A percentile compares a stretch with the other conserved stretches of the same genome.
These are phyloP conservation scores for Neuroterus valhalla DNA, from an alignment of 1,140 invertebrate species.

Conservation along the genomic window DNA sequence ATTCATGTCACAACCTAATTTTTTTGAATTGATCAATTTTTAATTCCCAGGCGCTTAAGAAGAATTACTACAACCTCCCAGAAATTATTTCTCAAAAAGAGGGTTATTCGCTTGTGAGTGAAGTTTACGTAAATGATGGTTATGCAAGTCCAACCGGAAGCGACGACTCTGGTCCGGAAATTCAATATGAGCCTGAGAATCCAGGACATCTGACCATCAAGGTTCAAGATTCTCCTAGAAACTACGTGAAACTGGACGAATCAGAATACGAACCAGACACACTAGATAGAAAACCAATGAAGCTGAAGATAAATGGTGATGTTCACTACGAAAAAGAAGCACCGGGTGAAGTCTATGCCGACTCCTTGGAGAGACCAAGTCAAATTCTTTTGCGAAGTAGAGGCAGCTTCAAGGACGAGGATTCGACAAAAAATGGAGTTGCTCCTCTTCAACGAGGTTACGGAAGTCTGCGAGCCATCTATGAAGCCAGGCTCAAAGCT, in stretches of 20 bases:
- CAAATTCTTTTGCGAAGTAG: constrained; percentile 77
- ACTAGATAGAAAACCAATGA: constrained; percentile 85
- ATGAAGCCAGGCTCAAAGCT: constrained; percentile 76
- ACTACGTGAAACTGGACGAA: constrained; percentile 82
- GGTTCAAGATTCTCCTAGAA: constrained; percentile 83
- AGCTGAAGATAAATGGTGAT: constrained; percentile 74
- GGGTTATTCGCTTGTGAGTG: constrained; percentile 83
- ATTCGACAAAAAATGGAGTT: constrained; percentile 48
- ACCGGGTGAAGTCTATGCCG: constrained; percentile 72
- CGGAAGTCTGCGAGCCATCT: constrained; percentile 83
- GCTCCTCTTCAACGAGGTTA: constrained; percentile 73
- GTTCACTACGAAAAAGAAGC: constrained; percentile 64
- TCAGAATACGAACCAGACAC: constrained; percentile 91
- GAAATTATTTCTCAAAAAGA: constrained; percentile 73
- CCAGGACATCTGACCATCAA: constrained; percentile 86
- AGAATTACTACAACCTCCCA: constrained; percentile 72
- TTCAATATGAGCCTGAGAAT: constrained; percentile 78
- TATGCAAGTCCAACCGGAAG: constrained; percentile 81
- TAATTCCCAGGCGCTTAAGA: too few relatives aligned
- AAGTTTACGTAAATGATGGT: constrained; percentile 87
- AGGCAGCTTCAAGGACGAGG: constrained; percentile 79
- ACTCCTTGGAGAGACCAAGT: constrained; percentile 77
- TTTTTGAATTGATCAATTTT: too few relatives aligned
- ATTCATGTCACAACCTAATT: too few relatives aligned
- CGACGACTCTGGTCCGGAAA: constrained; percentile 78